Evolutionary conservation across 2,113 vertebrate species (phyloP), one percentile per base, ranked within the genome.

Genomic region (Cinclus mexicanus): DNA sequence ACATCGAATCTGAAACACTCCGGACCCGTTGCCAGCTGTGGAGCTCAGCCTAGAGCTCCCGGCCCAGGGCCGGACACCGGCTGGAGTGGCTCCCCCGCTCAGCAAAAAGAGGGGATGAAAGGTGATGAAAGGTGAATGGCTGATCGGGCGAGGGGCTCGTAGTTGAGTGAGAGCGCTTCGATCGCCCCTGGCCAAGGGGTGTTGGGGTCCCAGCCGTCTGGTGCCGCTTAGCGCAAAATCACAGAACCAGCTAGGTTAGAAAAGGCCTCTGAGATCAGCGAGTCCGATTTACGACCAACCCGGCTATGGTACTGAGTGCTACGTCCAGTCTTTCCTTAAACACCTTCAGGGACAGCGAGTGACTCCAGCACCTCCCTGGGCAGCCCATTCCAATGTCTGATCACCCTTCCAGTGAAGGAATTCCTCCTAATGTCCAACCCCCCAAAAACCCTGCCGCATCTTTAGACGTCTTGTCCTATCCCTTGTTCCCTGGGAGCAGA

Each of bases 1-100:
- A 1, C 19, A 0, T 2, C 0, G 22, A 4, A 2, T 12, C 11
- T 11, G 4, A 25, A 42, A 29, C 31, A 12, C 67, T 1, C 37
- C 37, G 15, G 35, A 0, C 52, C 1, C 3, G 0, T 7, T 37
- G 35, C 35, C 35, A 37, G 35, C 35, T 37, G 35, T 37, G 35
- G 35, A 37, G 35, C 35, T 37, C 35, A 37, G 35, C 35, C 35
- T 37, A 37, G 35, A 57, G 44, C 42, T 26, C 37, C 14, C 9
- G 17, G 7, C 14, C 26, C 18, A 1, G 24, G 35, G 12, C 11
- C 11, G 31, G 37, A 8, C 37, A 8, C 11, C 21, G 44, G 11
- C 72, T 8, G 46, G 46, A 69, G 55, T 3, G 33, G 10, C 20
- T 26, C 2, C 39, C 4, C 26, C 33, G 11, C n/a, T 14, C 10